Evolutionary conservation across 2,888 invertebrate genomes (phyloP), one percentile per base, ranked within the genome.

Genomic region (Brachyptera putata): DNA sequence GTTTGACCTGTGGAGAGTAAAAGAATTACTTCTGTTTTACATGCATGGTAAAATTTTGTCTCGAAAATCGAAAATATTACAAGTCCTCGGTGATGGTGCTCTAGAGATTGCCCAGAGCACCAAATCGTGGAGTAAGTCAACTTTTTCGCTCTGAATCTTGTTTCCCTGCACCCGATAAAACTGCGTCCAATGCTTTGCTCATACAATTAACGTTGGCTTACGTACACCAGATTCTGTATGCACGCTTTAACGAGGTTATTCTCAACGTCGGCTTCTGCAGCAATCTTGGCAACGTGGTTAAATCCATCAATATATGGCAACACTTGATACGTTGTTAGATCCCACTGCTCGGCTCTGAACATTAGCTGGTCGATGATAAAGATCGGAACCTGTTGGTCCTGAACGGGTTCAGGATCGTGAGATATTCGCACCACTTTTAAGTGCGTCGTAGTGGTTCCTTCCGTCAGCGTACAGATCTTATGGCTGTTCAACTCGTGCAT

Each of bases 211-310:
- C n/a, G n/a, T n/a, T n/a, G n/a, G 5, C 30, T 30, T 58, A 71
- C 78, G 73, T 87, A 95, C 66, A 91, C 84, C 65, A 96, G 79
- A 76, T 96, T 96, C 73, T 95, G 95, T 60, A 96, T 85, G 73
- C 95, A 95, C 0, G 93, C 90, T 75, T 96, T 96, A 0, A 96
- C 96, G 30, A 96, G 79, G 73, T 92, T 91, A 66, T 90, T 91
- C 72, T 96, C 95, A 0, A 97, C 94, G 70, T 95, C 93, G 0
- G 95, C 89, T 69, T 93, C 87, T 0, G 86, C 83, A 0, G 95
- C 90, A 64, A 97, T 95, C 69, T 91, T 87, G 0, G 91, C 85
- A 3, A 96, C 85, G 73, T 96, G 95, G 75, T 94, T 92, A 70
- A 90, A 91, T 0, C 96, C 95, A 74, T 96, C 91, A 55, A 97